Evolutionary conservation across 2,113 vertebrate species (phyloP), one percentile per base, ranked within the genome.

Genomic region (Origma solitaria): DNA sequence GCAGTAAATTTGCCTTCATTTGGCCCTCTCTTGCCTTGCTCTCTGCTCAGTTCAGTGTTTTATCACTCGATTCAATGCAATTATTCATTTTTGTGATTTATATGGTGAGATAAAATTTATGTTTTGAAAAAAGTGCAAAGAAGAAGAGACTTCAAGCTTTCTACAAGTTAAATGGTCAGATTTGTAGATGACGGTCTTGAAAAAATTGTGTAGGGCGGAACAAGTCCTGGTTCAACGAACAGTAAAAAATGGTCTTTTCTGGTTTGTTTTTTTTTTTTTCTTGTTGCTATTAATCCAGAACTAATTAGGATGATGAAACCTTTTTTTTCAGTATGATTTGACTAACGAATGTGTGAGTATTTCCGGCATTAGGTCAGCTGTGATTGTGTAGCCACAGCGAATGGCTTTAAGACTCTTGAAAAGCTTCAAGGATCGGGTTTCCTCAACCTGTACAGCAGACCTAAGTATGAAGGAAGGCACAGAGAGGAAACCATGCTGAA

Each of bases 151-250:
- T 45, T 82, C 15, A 65, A 73, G 23, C 11, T 5, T 22, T 65
- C 8, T 40, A 20, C 7, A 27, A 31, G 7, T 23, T 10, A 51
- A 90, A 49, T 9, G 6, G 9, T 66, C 42, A 62, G 40, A 37
- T 7, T 71, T 80, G 7, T 22, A 31, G 20, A 30, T 42, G 58
- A 76, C 0, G 0, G 13, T 58, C 50, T 47, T 69, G 37, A 70
- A 51, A 88, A 88, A 77, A 40, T 11, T 64, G 5, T 44, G 65
- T 11, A 30, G 28, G 21, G 10, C 44, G 19, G 15, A 57, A 49
- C 2, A 65, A 62, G 13, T 50, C 13, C 12, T 49, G 7, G 9
- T 56, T 90, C 31, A 92, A 22, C 4, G 37, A 60, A 17, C 17
- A 37, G 35, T 70, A n/a, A 88, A 60, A 82, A 88, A 54, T 28